Conservation (phyloP, 2,113 vertebrate species). For the Cyphomyrus plagiostoma region DNA sequence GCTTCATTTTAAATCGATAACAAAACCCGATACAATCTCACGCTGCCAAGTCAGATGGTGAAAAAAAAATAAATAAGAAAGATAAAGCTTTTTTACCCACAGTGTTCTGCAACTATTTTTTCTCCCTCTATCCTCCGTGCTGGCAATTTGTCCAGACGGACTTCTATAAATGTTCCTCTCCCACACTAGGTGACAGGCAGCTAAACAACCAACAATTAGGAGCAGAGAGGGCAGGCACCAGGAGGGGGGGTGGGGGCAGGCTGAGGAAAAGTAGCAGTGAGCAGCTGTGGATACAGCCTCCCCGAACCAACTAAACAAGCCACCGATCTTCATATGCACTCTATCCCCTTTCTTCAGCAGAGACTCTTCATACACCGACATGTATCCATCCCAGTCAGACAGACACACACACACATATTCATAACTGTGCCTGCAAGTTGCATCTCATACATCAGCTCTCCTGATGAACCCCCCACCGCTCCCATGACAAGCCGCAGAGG, state of each 20-base stretch:
- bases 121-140: neutral
- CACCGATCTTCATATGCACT: neutral
- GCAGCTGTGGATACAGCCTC: neutral
- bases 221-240: neutral
- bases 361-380: neutral
- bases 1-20: neutral
- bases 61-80: neutral
- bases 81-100: conserved; percentile 13
- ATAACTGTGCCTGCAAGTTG: neutral
- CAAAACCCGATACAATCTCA: neutral
- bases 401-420: neutral
- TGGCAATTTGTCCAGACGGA: conserved; percentile 19
- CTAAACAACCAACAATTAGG: conserved; percentile 10
- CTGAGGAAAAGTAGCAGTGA: neutral
- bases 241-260: neutral
- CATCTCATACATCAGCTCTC: neutral
- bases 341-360: neutral
- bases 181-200: neutral
- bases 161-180: conserved; percentile 20
- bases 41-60: neutral
- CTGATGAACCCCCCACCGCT: too few relatives aligned
- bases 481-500: neutral
- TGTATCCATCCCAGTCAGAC: neutral
- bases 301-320: neutral
- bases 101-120: neutral